These are phyloP conservation scores for Hyperoodon ampullatus DNA, from an alignment of 2,113 vertebrate genomes.

Conservation along the genomic window DNA sequence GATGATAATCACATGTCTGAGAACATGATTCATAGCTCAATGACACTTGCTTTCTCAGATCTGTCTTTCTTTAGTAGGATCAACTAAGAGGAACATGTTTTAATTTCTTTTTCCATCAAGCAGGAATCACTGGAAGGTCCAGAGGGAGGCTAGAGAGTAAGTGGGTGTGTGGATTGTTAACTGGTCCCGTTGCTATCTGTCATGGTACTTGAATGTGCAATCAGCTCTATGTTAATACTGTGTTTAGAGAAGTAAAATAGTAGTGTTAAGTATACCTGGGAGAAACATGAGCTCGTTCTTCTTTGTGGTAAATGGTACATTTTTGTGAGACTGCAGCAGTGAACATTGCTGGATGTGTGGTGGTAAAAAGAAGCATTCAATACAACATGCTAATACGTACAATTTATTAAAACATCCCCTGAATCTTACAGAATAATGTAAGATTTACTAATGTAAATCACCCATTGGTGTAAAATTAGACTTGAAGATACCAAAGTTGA, in stretches of 20 bases:
- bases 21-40: background rate
- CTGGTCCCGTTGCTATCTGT: background rate
- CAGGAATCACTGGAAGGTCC: background rate
- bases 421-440: background rate
- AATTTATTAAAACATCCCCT: background rate
- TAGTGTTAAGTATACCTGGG: background rate
- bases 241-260: slow-evolving; percentile 13
- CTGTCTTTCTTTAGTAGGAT: slow-evolving; percentile 45
- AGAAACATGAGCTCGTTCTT: background rate
- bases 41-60: slow-evolving; percentile 9
- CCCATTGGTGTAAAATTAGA: slow-evolving; percentile 26
- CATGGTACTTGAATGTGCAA: background rate
- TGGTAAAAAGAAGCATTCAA: background rate
- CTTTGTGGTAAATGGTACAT: background rate
- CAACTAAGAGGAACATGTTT: slow-evolving; percentile 38
- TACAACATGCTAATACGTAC: background rate
- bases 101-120: slow-evolving; percentile 36
- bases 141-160: background rate
- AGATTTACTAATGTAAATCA: background rate
- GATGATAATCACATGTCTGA: slow-evolving; percentile 41
- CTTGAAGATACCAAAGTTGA: slow-evolving; percentile 40
- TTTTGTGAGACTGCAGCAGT: background rate
- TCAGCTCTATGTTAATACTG: slow-evolving; percentile 28
- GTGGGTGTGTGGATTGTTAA: background rate
- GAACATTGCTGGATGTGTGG: background rate